phyloP scores from a whole-genome alignment of 1,140 invertebrate species.

The Sminthurides bifidus region DNA sequence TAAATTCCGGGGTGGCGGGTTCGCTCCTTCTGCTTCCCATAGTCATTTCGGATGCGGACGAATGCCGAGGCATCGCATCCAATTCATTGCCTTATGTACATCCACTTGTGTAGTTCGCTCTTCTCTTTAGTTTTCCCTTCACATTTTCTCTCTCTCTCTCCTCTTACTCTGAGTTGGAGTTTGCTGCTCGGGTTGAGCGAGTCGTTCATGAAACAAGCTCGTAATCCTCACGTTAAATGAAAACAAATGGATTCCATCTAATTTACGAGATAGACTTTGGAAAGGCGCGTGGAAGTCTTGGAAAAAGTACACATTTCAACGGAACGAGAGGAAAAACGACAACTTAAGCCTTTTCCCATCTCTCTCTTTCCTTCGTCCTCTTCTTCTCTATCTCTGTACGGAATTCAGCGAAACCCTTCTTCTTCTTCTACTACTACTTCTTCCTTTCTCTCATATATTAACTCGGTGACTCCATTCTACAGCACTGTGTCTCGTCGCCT shows the following conservation, averaged over 20 bases:
- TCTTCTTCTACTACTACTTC: not conserved
- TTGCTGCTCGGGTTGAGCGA: not conserved
- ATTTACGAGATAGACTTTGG: conserved; percentile 13
- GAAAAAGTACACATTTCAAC: conserved; percentile 8
- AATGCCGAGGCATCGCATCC: too few relatives aligned
- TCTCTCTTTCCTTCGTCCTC: too few relatives aligned
- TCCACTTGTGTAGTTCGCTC: too few relatives aligned
- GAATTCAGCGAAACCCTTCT: too few relatives aligned
- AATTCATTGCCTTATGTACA: too few relatives aligned
- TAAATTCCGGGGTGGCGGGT: not conserved
- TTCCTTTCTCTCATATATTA: conserved; percentile 3
- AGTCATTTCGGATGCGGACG: too few relatives aligned
- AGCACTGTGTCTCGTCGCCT: not conserved
- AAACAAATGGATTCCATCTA: conserved; percentile 12
- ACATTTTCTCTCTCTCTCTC: too few relatives aligned
- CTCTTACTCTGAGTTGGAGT: too few relatives aligned
- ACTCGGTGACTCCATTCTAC: not conserved
- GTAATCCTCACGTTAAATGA: conserved; percentile 11
- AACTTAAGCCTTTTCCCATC: conserved; percentile 10
- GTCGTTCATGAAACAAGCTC: conserved; percentile 1
- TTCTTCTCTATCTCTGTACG: too few relatives aligned
- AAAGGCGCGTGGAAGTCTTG: conserved; percentile 10
- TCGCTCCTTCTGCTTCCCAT: too few relatives aligned
- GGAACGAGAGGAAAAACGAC: conserved; percentile 7
- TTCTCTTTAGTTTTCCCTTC: too few relatives aligned